These are phyloP conservation scores for Paedocypris sp. DNA, from an alignment of 2,113 vertebrate genomes.

Conservation along the genomic window DNA sequence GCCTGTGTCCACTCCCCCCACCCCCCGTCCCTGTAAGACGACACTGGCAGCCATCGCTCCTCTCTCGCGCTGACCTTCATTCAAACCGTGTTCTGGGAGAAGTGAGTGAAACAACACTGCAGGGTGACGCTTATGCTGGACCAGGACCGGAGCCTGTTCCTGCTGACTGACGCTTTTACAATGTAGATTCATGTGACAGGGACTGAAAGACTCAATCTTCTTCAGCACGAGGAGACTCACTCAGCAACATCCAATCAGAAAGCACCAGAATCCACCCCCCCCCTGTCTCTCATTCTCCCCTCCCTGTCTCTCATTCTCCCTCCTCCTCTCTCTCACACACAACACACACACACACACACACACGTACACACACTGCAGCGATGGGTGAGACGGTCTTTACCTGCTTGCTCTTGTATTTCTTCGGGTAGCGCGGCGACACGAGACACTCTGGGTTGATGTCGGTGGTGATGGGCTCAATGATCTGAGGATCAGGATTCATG, in stretches of 20 bases:
- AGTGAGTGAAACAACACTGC: too few species aligned
- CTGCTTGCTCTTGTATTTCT: constrained; percentile 98
- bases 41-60: background rate
- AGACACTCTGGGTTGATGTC: constrained; percentile 95
- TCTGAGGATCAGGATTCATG: constrained; percentile 89
- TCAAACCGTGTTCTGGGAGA: too few species aligned
- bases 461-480: constrained; percentile 83
- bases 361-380: background rate
- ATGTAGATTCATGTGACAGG: too few species aligned
- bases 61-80: too few species aligned
- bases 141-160: too few species aligned
- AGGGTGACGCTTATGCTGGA: too few species aligned
- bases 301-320: background rate
- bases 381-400: constrained; percentile 45
- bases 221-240: too few species aligned
- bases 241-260: too few species aligned
- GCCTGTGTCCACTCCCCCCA: constrained; percentile 18
- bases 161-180: too few species aligned
- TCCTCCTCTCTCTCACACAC: background rate
- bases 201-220: too few species aligned
- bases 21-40: constrained; percentile 20
- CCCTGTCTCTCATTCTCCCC: background rate
- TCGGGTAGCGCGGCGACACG: constrained; percentile 93
- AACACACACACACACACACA: too few species aligned
- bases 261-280: too few species aligned